phyloP scores from a whole-genome alignment of 2,113 vertebrate species.

The Oceanodroma tethys region DNA sequence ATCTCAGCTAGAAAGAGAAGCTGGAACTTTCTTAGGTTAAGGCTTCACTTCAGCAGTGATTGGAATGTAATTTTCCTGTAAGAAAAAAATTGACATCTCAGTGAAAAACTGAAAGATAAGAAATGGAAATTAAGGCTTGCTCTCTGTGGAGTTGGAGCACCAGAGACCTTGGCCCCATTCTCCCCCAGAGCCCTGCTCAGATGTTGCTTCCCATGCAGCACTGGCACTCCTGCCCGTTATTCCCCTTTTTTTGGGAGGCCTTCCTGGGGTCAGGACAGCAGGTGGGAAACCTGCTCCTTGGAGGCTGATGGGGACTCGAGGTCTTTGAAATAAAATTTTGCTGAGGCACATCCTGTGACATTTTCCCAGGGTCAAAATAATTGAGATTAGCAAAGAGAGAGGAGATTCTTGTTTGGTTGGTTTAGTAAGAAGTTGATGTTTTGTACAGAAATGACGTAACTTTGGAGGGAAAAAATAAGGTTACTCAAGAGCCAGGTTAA shows the following conservation, averaged over 20 bases:
- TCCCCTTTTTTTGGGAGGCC: not conserved
- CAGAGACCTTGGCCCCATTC: not conserved
- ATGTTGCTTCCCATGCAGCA: not conserved
- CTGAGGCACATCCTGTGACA: not conserved
- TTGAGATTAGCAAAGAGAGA: not conserved
- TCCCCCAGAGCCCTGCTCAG: not conserved
- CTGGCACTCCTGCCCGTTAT: not conserved
- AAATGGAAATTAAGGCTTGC: not conserved
- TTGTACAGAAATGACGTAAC: conserved; percentile 13
- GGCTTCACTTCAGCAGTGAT: not conserved
- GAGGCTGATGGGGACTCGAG: not conserved
- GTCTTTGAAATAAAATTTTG: not conserved
- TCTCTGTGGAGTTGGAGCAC: not conserved
- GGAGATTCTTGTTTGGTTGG: conserved; percentile 34
- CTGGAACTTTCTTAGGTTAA: not conserved
- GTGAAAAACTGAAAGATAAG: not conserved
- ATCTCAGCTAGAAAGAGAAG: not conserved
- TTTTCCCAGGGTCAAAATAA: conserved; percentile 42
- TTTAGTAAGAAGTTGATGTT: not conserved
- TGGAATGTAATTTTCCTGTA: not conserved
- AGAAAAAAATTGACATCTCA: not conserved
- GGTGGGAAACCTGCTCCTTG: not conserved
- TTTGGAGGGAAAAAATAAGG: not conserved
- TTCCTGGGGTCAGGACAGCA: not conserved
- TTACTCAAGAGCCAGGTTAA: not conserved